These are phyloP conservation scores for Orchesellides sinensis DNA, from an alignment of 2,888 invertebrate species.

Conservation along the genomic window DNA sequence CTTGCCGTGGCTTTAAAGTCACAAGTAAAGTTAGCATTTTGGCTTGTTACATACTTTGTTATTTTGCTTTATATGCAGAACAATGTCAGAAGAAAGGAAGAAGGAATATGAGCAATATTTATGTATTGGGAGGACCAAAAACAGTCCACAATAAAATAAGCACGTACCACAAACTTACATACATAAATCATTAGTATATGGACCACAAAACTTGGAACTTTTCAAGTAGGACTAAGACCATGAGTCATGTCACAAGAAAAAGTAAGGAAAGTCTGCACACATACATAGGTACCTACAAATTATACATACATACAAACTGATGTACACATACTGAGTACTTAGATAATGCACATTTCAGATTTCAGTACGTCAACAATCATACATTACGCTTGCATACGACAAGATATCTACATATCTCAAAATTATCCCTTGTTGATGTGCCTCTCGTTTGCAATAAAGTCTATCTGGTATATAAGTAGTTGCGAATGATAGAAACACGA, in stretches of 20 bases:
- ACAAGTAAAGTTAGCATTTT: slow-evolving; percentile 27
- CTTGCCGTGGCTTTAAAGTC: slow-evolving; percentile 9
- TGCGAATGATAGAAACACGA: no score
- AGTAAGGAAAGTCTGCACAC: slow-evolving; percentile 32
- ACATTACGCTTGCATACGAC: no score
- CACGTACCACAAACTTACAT: slow-evolving; percentile 40
- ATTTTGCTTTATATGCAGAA: slow-evolving; percentile 20
- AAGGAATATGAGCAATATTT: not conserved
- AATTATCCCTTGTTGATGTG: no score
- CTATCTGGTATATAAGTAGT: no score
- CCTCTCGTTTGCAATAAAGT: no score
- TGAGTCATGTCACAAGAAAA: slow-evolving; percentile 18
- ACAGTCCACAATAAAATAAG: slow-evolving; percentile 10
- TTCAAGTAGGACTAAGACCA: slow-evolving; percentile 3
- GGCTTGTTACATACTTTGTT: slow-evolving; percentile 22
- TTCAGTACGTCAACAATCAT: no score
- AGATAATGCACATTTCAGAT: no score
- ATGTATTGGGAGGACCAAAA: slow-evolving; percentile 10
- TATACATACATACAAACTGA: not conserved
- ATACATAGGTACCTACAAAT: not conserved
- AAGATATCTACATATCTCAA: no score
- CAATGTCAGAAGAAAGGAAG: slow-evolving; percentile 14
- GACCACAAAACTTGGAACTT: slow-evolving; percentile 26
- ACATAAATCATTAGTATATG: slow-evolving; percentile 11
- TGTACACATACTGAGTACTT: not conserved